Evolutionary conservation across 2,113 vertebrate species (phyloP).

Genomic region (Lasiurus cinereus): DNA sequence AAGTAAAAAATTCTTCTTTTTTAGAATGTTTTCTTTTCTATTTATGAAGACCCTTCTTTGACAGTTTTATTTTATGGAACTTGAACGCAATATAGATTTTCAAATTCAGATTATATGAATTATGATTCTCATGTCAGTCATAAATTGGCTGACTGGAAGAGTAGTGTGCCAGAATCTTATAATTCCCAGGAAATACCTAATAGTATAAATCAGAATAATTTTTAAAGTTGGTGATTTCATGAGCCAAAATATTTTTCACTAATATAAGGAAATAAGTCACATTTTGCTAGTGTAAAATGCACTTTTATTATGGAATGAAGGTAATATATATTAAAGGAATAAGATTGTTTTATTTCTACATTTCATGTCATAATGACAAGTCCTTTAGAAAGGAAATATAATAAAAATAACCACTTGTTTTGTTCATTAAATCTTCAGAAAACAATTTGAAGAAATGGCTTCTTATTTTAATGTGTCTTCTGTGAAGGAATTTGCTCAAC

Average conservation of each 20-base stretch:
- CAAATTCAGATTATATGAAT: constrained; percentile 46
- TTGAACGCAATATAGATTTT: constrained; percentile 54
- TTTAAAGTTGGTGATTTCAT: constrained; percentile 69
- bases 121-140: constrained; percentile 59
- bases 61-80: constrained; percentile 23
- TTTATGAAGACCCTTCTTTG: background rate
- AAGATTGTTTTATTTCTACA: constrained; percentile 2
- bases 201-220: constrained; percentile 58
- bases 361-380: background rate
- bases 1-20: background rate
- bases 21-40: constrained; percentile 38
- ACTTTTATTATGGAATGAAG: constrained; percentile 23
- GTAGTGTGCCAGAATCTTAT: background rate
- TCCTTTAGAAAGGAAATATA: constrained; percentile 49
- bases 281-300: background rate
- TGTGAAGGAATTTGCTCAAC: constrained; percentile 88
- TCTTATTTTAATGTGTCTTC: constrained; percentile 88
- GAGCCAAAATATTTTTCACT: constrained; percentile 25
- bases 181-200: constrained; percentile 54
- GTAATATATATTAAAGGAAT: background rate
- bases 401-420: constrained; percentile 70
- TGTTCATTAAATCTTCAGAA: constrained; percentile 87
- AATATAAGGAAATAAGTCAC: constrained; percentile 18
- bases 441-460: constrained; percentile 94
- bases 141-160: constrained; percentile 52